Percentiles rank a stretch among this genome's conserved stretches.
Evolutionary conservation across 2,797 vertebrate species (phyloP).

Genomic region (Manis crassicaudata): DNA sequence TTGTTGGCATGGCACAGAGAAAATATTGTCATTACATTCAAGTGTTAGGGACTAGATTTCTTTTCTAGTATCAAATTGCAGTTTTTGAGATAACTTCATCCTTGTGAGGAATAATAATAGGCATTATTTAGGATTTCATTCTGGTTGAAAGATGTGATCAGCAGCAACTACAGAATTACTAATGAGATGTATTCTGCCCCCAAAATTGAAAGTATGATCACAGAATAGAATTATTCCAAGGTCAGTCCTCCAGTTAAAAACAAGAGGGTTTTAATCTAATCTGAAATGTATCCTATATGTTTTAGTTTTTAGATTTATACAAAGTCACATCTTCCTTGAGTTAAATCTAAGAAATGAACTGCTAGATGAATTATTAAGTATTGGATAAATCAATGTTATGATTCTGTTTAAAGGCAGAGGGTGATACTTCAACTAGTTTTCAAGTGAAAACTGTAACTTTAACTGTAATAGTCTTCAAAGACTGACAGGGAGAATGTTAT

Average conservation of each 20-base stretch:
- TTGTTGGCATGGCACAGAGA: constrained; percentile 79
- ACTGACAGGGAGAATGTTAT: constrained; percentile 80
- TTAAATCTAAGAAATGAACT: background rate
- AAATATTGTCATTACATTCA: constrained; percentile 53
- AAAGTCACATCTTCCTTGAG: background rate
- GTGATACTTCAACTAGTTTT: constrained; percentile 64
- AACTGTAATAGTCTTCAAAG: constrained; percentile 74
- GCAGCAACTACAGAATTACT: background rate
- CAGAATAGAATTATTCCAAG: background rate
- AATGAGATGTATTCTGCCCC: background rate
- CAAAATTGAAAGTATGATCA: background rate
- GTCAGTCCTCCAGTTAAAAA: background rate
- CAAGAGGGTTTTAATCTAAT: background rate
- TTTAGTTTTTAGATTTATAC: background rate
- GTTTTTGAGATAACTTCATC: background rate
- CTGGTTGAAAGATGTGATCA: background rate
- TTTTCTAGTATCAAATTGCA: constrained; percentile 20
- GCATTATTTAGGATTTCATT: background rate
- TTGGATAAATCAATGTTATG: background rate
- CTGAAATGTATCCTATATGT: background rate
- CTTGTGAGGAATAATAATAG: background rate
- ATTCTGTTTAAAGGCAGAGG: constrained; percentile 7
- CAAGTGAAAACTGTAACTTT: constrained; percentile 72
- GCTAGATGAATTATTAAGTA: background rate
- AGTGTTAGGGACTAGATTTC: constrained; percentile 10